Evolutionary conservation across 2,888 invertebrate species (phyloP).

Genomic region (Neria commutata): DNA sequence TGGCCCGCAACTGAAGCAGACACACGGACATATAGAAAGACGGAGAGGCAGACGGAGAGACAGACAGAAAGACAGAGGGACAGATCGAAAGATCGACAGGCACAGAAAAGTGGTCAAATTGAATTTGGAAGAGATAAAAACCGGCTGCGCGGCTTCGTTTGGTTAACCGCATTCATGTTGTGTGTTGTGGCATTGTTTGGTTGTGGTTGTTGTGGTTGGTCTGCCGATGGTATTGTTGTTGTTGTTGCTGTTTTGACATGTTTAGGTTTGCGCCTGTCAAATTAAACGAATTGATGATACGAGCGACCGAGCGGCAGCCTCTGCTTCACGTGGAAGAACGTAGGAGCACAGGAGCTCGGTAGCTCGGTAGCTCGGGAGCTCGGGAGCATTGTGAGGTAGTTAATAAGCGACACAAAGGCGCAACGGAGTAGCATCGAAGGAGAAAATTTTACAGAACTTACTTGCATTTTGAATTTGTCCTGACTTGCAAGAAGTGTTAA

Average conservation of each 20-base stretch:
- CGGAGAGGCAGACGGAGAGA: conserved; percentile 17
- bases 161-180: conserved; percentile 55
- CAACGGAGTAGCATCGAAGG: too few species aligned
- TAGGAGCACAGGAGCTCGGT: too few species aligned
- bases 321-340: too few species aligned
- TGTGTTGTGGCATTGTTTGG: conserved; percentile 20
- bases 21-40: conserved; percentile 11
- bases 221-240: too few species aligned
- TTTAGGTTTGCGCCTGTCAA: conserved; percentile 64
- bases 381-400: too few species aligned
- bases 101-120: conserved; percentile 4
- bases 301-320: too few species aligned
- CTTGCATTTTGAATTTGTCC: too few species aligned
- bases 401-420: too few species aligned
- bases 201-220: not conserved
- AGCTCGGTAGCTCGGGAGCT: too few species aligned
- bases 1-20: not conserved
- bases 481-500: too few species aligned
- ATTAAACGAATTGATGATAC: conserved; percentile 64
- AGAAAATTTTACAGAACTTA: too few species aligned
- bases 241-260: conserved; percentile 61
- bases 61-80: conserved; percentile 15
- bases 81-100: conserved; percentile 18
- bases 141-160: conserved; percentile 25
- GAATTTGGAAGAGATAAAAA: conserved; percentile 17